Evolutionary conservation across 2,888 invertebrate genomes (phyloP), one percentile per base, ranked within the genome.

Genomic region (Eucriotettix oculatus): DNA sequence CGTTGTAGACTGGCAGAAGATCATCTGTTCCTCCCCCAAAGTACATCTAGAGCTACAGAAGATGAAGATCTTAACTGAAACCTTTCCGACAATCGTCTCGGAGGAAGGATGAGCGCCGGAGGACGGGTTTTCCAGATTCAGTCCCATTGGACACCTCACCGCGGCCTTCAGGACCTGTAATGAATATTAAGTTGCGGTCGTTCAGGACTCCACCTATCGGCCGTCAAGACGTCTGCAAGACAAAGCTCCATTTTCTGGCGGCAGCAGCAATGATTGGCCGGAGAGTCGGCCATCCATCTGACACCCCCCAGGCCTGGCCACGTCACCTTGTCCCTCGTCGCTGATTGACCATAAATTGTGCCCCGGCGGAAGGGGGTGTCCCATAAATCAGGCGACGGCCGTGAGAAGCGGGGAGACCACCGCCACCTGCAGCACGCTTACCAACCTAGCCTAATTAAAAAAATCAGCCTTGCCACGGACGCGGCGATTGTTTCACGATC

Each of bases 321-420:
- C 62, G 64, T 64, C 64, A 61, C 56, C 60, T 60, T 60, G 62
- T 62, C 60, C 64, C 59, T 60, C 61, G 59, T 61, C 62, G 62
- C 64, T 64, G 63, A 64, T 66, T 70, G 73, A 74, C 73, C 77
- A 78, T 78, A 78, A 78, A 78, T 78, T 78, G 78, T 78, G 48
- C 48, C 55, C 14, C 14, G 55, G 41, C 40, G 55, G 55, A 55
- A 55, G 14, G 9, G 29, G 41, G 55, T 48, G 48, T n/a, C 48
- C 12, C 48, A 48, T 48, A 48, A 48, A 48, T 48, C 48, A 48
- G 55, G 55, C 54, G 16, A 11, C 17, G 16, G 16, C 12, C 11
- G 54, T 16, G 17, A 11, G 55, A n/a, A 40, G 55, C 55, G 41
- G 12, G 40, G 55, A n/a, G 29, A 55, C 16, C 14, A 16, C 40